Evolutionary conservation across 2,888 invertebrate species (phyloP), one percentile per base, ranked within the genome.

Genomic region (Leptinotarsa tumamoca): DNA sequence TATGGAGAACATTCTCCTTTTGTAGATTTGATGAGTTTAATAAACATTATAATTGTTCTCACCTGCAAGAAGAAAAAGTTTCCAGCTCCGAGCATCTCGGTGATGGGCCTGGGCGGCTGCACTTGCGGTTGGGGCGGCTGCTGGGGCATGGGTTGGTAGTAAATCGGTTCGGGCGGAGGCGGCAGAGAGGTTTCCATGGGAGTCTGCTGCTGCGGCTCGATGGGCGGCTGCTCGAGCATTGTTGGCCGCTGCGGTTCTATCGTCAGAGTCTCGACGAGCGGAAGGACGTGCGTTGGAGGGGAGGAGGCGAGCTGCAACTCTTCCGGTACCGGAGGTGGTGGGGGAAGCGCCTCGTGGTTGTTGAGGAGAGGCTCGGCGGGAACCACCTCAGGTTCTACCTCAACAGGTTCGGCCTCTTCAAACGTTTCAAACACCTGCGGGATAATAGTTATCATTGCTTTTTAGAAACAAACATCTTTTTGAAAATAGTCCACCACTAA

Each of bases 31-130:
- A 5, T 27, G 5, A 27, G 27, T 27, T 27, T 5, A 27, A 5
- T 27, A 27, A 27, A 27, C 27, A 27, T 27, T 27, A 27, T 27
- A 1, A 33, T 5, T 33, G 27, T 21, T 43, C 71, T 67, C 56
- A 87, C 97, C 90, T 98, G 96, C 73, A 97, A 91, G 87, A 95
- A 95, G 87, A 92, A 94, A 88, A 95, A 95, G 86, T 93, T 94
- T 75, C 94, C 94, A 10, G 92, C 91, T 49, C 94, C 94, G 81
- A 95, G 92, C 50, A 95, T 94, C 85, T 95, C 95, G 15, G 94
- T 91, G 78, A 95, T 91, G 4, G 95, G 94, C 77, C 92, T 90
- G 4, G 89, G 87, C 4, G 91, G 92, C 68, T 84, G 88, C 67
- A 82, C 82, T 21, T 82, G 83, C 56, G 80, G 85, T 43, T 82